Conservation (phyloP, 2,888 invertebrate genomes). For the Campoplex capitator region DNA sequence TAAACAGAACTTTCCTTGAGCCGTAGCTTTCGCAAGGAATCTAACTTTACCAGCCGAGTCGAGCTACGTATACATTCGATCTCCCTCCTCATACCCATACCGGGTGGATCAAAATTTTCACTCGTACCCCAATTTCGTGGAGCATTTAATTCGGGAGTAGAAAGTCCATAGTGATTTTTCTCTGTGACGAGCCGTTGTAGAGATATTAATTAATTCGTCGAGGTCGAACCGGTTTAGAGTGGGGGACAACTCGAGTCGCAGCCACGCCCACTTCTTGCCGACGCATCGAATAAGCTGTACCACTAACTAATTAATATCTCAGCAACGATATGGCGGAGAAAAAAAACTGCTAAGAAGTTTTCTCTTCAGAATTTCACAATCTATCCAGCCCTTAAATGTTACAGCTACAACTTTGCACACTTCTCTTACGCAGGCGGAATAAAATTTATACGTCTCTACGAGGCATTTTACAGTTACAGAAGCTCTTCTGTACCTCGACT, state of each 20-base stretch:
- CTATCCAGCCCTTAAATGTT: neutral
- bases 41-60: slow-evolving; percentile 33
- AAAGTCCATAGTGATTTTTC: neutral
- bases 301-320: neutral
- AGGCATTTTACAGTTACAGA: slow-evolving; percentile 39
- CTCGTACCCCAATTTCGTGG: neutral
- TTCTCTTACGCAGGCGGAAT: neutral
- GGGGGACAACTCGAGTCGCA: neutral
- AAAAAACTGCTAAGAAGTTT: neutral
- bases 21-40: slow-evolving; percentile 33
- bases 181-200: neutral
- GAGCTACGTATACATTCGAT: slow-evolving; percentile 18
- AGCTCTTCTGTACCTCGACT: slow-evolving; percentile 4
- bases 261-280: neutral
- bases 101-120: neutral
- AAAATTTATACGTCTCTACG: neutral
- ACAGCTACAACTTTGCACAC: neutral
- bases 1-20: slow-evolving; percentile 56
- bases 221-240: neutral
- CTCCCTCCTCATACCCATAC: neutral
- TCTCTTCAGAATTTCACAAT: neutral
- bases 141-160: neutral
- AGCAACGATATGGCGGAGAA: neutral
- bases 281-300: neutral
- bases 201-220: neutral